phyloP scores from a whole-genome alignment of 2,113 vertebrate species.

The Danionella cerebrum region DNA sequence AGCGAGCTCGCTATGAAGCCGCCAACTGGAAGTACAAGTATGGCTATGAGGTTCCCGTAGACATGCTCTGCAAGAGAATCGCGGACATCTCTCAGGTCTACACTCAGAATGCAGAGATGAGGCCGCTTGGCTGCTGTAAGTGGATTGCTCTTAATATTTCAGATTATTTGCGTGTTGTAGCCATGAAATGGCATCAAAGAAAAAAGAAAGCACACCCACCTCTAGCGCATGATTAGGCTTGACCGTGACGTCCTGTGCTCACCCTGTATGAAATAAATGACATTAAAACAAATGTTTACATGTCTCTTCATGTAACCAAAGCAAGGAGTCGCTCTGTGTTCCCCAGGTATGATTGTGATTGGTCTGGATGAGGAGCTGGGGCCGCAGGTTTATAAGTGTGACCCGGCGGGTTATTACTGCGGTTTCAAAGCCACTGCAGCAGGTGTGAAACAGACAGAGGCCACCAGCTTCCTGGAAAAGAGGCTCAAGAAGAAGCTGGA shows the following conservation, averaged over 20 bases:
- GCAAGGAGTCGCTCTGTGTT: no score
- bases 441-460: constrained; percentile 96
- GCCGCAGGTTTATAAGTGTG: constrained; percentile 95
- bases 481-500: constrained; percentile 99
- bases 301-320: neutral
- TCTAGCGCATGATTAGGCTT: no score
- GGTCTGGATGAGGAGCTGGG: constrained; percentile 88
- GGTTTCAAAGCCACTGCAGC: constrained; percentile 98
- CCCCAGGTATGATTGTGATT: constrained; percentile 93
- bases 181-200: no score
- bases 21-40: constrained; percentile 99
- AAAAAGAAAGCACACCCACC: no score
- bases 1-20: constrained; percentile 94
- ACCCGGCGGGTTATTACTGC: constrained; percentile 95
- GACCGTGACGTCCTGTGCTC: no score
- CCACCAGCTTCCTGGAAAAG: constrained; percentile 98
- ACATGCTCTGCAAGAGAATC: constrained; percentile 97
- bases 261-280: no score
- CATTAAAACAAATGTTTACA: no score
- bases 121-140: constrained; percentile 97
- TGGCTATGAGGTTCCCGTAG: constrained; percentile 95
- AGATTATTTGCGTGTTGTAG: no score
- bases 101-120: constrained; percentile 97
- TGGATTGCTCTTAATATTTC: neutral
- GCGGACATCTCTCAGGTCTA: constrained; percentile 98